These are phyloP conservation scores for Drosophila mojavensis DNA, from an alignment of 1,140 invertebrate species.

Conservation along the genomic window DNA sequence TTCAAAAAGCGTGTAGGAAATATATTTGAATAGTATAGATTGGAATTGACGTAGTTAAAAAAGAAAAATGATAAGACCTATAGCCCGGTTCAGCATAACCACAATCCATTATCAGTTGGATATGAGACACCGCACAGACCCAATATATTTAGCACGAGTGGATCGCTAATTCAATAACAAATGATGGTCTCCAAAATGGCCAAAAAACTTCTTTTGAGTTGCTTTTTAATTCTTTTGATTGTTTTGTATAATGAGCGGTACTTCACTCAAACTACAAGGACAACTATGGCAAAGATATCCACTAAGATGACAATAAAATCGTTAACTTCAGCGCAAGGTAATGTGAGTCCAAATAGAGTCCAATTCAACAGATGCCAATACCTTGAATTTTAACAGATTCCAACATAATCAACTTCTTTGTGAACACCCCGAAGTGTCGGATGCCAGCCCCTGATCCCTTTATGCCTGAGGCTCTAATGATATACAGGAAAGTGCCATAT, in stretches of 20 bases:
- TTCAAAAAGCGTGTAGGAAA: too few relatives aligned
- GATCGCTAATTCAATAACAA: too few relatives aligned
- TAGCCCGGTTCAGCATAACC: too few relatives aligned
- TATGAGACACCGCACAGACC: conserved; percentile 4
- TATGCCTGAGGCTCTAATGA: conserved; percentile 86
- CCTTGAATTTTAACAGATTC: not conserved
- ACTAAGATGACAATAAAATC: not conserved
- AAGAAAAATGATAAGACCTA: too few relatives aligned
- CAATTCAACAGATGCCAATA: not conserved
- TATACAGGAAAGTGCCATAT: conserved; percentile 85
- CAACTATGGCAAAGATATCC: too few relatives aligned
- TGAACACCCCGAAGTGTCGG: conserved; percentile 84
- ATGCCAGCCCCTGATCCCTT: conserved; percentile 88
- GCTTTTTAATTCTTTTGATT: not conserved
- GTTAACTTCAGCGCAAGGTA: not conserved
- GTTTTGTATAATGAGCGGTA: not conserved
- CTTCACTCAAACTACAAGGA: not conserved
- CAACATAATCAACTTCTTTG: conserved; percentile 41
- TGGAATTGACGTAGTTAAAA: too few relatives aligned
- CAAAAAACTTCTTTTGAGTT: not conserved
- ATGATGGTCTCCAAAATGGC: too few relatives aligned
- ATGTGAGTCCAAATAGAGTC: not conserved
- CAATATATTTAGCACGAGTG: too few relatives aligned
- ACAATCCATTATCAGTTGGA: not conserved
- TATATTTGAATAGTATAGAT: too few relatives aligned